Evolutionary conservation across 2,113 vertebrate species (phyloP), one percentile per base, ranked within the genome.

Genomic region (Thomomys bottae): DNA sequence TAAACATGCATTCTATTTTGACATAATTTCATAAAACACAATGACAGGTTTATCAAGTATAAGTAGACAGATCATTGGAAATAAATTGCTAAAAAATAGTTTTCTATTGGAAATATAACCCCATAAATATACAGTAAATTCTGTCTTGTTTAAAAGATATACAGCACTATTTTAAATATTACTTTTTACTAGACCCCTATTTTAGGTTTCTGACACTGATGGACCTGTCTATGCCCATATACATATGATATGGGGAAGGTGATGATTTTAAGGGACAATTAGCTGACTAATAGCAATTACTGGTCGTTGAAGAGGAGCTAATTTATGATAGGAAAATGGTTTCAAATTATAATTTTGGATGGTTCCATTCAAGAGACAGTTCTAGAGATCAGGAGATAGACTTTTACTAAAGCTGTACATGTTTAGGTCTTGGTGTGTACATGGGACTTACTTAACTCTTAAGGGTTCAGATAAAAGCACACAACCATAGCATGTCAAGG

Each of bases 1-100:
- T 70, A 91, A 82, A 81, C 75, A 67, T 75, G 71, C 93, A 84
- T 8, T 86, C 4, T 18, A 71, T 80, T 72, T 84, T 91, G 18
- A 87, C 32, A 42, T 61, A 42, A 57, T 81, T 68, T 67, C 84
- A 70, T 59, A 75, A 93, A 88, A 61, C 57, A 61, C 7, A 71
- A 57, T 17, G 3, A 71, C 36, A 82, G 24, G 2, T 84, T 87
- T 90, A 61, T 8, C 23, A 2, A n/a, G 57, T 66, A 20, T 71
- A 89, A 66, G 6, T 18, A 40, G 40, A 76, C 24, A 54, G 0
- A 81, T 81, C 1, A 94, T 9, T 70, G 18, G 63, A 23, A 77
- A 54, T 5, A 77, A 77, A 38, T 6, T 59, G 28, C 18, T 30
- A 80, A 17, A 57, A 71, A 94, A 61, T 76, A 15, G 73, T 78